Percentiles rank a stretch among this genome's conserved stretches.
phyloP scores from a whole-genome alignment of 2,797 vertebrate genomes.

The Platalea minor region DNA sequence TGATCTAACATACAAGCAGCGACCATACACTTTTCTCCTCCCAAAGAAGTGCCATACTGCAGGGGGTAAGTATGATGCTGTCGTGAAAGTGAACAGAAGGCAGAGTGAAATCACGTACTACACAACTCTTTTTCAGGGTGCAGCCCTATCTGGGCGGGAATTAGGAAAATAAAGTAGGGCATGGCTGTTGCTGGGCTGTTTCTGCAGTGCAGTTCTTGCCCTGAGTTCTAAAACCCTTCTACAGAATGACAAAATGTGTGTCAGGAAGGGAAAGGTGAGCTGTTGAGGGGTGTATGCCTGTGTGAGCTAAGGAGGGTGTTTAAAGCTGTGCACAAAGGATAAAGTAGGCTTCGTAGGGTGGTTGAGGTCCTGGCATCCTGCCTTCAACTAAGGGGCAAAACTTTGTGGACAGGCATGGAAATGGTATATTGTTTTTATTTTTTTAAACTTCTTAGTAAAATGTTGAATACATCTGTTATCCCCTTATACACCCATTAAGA shows the following conservation, averaged over 20 bases:
- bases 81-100: background rate
- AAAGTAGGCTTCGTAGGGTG: background rate
- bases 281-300: background rate
- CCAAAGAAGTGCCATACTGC: conserved; percentile 90
- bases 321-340: background rate
- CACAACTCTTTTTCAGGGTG: background rate
- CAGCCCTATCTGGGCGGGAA: background rate
- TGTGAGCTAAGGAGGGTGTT: background rate
- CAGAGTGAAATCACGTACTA: background rate
- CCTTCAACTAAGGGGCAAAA: background rate
- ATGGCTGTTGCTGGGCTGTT: background rate
- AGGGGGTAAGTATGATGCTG: conserved; percentile 78
- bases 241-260: background rate
- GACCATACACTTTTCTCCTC: conserved; percentile 93
- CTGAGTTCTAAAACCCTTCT: background rate
- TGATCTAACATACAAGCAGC: conserved; percentile 95
- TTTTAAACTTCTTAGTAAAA: background rate
- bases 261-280: background rate
- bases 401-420: background rate
- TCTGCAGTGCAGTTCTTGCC: background rate
- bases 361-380: background rate
- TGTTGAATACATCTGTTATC: background rate
- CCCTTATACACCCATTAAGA: background rate
- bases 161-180: background rate
- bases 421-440: background rate